Conservation (phyloP, 2,888 invertebrate species). For the Drosophila ezoana region DNA sequence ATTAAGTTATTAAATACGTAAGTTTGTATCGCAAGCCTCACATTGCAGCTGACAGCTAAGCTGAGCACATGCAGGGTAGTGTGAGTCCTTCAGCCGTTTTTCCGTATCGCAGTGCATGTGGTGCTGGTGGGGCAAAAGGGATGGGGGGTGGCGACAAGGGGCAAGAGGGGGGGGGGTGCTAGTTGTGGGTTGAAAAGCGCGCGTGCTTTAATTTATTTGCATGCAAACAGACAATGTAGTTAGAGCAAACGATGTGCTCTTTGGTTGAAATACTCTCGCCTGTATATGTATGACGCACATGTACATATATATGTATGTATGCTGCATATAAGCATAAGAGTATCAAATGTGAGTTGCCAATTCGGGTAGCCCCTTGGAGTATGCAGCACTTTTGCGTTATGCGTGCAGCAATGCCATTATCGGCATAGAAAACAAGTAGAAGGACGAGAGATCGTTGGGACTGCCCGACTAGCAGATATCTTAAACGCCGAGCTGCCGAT, state of each 20-base stretch:
- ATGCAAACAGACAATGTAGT: slow-evolving; percentile 58
- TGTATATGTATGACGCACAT: neutral
- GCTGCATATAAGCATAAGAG: neutral
- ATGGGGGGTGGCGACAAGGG: too few species aligned
- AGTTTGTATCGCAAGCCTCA: slow-evolving; percentile 14
- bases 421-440: slow-evolving; percentile 4
- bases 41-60: slow-evolving; percentile 26
- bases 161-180: neutral
- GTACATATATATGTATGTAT: slow-evolving; percentile 1
- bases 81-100: slow-evolving; percentile 8
- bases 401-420: slow-evolving; percentile 31
- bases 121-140: neutral
- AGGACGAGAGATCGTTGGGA: too few species aligned
- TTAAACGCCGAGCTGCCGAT: too few species aligned
- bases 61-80: slow-evolving; percentile 10
- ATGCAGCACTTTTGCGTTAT: slow-evolving; percentile 37
- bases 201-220: slow-evolving; percentile 63
- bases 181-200: slow-evolving; percentile 24
- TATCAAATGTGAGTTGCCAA: slow-evolving; percentile 24
- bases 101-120: slow-evolving; percentile 1
- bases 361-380: slow-evolving; percentile 19
- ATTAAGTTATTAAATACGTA: slow-evolving; percentile 67
- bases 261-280: slow-evolving; percentile 11
- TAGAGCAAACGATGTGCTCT: slow-evolving; percentile 25
- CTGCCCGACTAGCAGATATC: too few species aligned